These are phyloP conservation scores for Cosmia pyralina DNA, from an alignment of 2,888 invertebrate species.

Conservation along the genomic window DNA sequence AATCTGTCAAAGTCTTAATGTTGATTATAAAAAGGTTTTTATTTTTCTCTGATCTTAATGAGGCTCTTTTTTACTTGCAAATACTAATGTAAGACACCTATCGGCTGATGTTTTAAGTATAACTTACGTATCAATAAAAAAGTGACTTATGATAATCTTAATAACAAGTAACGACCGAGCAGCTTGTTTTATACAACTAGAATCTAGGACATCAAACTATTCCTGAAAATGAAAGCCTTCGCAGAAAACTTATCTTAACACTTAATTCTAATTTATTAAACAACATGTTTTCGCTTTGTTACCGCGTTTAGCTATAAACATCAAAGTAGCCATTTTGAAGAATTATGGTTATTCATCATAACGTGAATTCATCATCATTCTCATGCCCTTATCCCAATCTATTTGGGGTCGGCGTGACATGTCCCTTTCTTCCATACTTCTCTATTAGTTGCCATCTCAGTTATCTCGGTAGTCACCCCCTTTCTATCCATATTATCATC, in stretches of 20 bases:
- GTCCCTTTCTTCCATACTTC: too few relatives aligned
- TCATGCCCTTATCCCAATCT: too few relatives aligned
- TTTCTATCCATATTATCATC: too few relatives aligned
- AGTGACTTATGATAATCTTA: neutral
- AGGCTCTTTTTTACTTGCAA: constrained; percentile 24
- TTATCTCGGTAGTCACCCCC: too few relatives aligned
- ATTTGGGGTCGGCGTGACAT: too few relatives aligned
- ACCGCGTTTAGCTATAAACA: neutral
- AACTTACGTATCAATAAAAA: neutral
- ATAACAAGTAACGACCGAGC: neutral
- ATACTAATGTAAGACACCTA: constrained; percentile 1
- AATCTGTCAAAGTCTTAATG: constrained; percentile 38
- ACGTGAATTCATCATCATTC: too few relatives aligned
- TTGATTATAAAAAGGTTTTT: constrained; percentile 22
- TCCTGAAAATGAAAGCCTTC: neutral
- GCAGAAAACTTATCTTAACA: neutral
- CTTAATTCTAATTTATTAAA: neutral
- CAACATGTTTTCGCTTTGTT: neutral
- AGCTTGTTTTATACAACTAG: constrained; percentile 3
- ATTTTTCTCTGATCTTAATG: constrained; percentile 20
- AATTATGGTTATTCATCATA: neutral
- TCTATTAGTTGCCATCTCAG: too few relatives aligned
- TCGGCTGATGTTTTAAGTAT: neutral
- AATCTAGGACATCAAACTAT: neutral
- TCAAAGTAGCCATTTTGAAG: neutral